Evolutionary conservation across 2,797 vertebrate genomes (phyloP), one percentile per base, ranked within the genome.

Genomic region (Arctocebus calabarensis): DNA sequence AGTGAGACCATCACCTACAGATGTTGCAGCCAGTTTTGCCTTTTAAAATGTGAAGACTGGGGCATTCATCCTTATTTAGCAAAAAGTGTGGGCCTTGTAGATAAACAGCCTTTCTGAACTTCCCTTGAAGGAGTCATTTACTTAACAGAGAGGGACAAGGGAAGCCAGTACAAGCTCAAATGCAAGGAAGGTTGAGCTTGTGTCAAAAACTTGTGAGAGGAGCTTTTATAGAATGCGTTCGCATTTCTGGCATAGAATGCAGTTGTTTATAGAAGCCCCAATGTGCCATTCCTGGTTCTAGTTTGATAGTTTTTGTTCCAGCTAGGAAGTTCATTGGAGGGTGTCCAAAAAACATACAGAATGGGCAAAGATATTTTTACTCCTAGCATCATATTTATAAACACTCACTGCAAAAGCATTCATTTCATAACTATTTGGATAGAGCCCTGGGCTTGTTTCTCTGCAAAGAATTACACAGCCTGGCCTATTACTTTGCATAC

Each of bases 51-150:
- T 16, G 25, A 34, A 32, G 81, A 77, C 12, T 16, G 32, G 20
- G 32, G 27, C 32, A 71, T n/a, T 84, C 66, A 62, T 95, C 90
- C 94, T 92, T 90, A 84, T 90, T 94, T 94, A 94, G 86, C 19
- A 93, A 84, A 90, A 77, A 81, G 84, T 43, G 25, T 89, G 94
- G 71, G 77, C 74, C 89, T 84, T 55, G 91, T 92, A 71, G 0
- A 12, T 74, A 90, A 96, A 95, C 11, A 12, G 84, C 43, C 40
- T 88, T 89, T 91, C 96, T 96, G 70, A 96, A 90, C 91, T 88
- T 96, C 85, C 61, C 7, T 94, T 1, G 3, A 8, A 77, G 29
- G 25, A 25, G 9, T 55, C 7, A 10, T 86, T 96, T 95, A 79
- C 74, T 70, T 61, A 91, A 29, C 19, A 84, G 27, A 59, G 0